Base-by-base conservation (phyloP, 2,888 invertebrate species). In the Campaea margaritaria region DNA sequence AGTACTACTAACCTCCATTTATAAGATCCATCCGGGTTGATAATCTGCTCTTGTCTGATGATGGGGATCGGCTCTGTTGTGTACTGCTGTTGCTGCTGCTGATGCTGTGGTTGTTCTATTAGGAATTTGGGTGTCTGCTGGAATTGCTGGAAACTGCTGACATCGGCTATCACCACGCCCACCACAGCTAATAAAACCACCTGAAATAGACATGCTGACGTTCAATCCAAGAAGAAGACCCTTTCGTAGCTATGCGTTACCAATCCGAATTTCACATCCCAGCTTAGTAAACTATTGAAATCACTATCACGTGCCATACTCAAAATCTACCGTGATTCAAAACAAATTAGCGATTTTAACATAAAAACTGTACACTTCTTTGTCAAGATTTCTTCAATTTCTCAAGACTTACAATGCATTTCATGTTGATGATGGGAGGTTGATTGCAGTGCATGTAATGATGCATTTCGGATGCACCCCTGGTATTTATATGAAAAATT, bases 21-120 rank as follows among this genome's bases (percentile, higher is more conserved):
- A 70, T 94, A 94, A 53, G 95, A 94, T 64, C 95, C 95, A 81
- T 95, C 95, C 31, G 94, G 94, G 73, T 95, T 95, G 15, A 95
- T 93, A 74, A 95, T 93, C 71, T 95, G 94, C 67, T 95, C 95
- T 80, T 95, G 95, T 55, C 94, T 83, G 46, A 95, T 85, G 58
- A 95, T 95, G 12, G 95, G 95, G 34, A 95, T 94, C 0, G 94
- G 94, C 64, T 95, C 94, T 3, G 93, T 93, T 0, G 90, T 82
- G 43, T 93, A 91, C 41, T 78, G 84, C 39, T 84, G 83, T 28
- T 82, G 82, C 27, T 77, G 78, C 28, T 71, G 73, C n/a, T 74
- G 75, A 14, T 80, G 80, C 44, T 82, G 81, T 49, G 75, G 76
- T 27, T 75, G 75, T n/a, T 69, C 69, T 38, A 64, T 62, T 13